Conservation (phyloP, 2,797 vertebrate species). For the Falco naumanni region DNA sequence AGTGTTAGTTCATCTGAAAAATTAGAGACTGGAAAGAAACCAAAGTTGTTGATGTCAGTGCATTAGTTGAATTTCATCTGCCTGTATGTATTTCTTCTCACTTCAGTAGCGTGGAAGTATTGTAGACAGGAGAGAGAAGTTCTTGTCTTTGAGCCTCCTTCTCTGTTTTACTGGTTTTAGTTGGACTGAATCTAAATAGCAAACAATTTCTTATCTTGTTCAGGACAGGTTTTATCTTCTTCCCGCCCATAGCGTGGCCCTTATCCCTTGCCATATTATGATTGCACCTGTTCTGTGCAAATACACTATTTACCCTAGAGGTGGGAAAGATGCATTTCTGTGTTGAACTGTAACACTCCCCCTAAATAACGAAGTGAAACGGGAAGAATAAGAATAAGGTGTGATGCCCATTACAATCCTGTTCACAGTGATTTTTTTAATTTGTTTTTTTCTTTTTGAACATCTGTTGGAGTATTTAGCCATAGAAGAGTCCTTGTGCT, state of each 20-base stretch:
- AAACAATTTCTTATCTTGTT: slow-evolving; percentile 2
- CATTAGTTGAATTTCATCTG: neutral
- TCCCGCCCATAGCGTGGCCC: neutral
- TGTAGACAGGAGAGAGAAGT: neutral
- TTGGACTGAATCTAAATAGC: neutral
- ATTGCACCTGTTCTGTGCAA: slow-evolving; percentile 16
- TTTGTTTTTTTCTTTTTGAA: neutral
- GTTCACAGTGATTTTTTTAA: neutral
- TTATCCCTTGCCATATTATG: neutral
- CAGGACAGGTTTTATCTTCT: slow-evolving; percentile 10
- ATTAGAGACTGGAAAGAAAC: neutral
- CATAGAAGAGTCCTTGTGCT: neutral
- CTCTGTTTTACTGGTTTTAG: neutral
- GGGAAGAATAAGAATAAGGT: neutral
- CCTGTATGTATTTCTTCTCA: neutral
- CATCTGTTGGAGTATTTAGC: neutral
- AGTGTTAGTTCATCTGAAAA: neutral
- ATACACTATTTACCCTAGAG: slow-evolving; percentile 13
- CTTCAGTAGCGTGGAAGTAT: neutral
- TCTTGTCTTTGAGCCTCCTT: neutral
- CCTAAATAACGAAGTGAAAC: neutral
- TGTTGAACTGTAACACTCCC: neutral
- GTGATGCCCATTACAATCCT: neutral
- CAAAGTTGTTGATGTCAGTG: fast-evolving
- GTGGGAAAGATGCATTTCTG: neutral